Percentiles rank a stretch among this genome's conserved stretches.
phyloP scores from a whole-genome alignment of 2,888 invertebrate species.

The Catocala fraxini region DNA sequence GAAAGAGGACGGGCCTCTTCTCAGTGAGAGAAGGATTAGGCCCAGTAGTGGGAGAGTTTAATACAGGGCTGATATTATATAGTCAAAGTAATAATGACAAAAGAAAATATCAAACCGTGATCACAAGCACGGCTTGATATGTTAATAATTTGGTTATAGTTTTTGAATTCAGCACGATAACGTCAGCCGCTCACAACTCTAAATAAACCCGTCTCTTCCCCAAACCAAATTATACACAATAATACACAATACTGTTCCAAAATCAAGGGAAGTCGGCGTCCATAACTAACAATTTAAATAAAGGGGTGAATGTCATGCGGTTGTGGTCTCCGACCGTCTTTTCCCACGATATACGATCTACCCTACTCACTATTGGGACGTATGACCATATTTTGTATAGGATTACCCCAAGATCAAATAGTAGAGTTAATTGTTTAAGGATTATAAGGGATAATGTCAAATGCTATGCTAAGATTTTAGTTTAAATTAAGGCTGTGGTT shows the following conservation, averaged over 20 bases:
- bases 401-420: constrained; percentile 55
- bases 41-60: too few relatives aligned
- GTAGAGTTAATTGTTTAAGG: constrained; percentile 51
- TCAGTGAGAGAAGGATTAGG: too few relatives aligned
- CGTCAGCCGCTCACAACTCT: not conserved
- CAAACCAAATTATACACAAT: constrained; percentile 19
- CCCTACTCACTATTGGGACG: constrained; percentile 49
- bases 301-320: constrained; percentile 35
- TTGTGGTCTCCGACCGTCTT: constrained; percentile 50
- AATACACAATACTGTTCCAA: constrained; percentile 13
- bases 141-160: too few relatives aligned
- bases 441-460: constrained; percentile 43
- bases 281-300: constrained; percentile 48
- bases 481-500: constrained; percentile 30
- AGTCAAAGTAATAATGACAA: too few relatives aligned
- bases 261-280: constrained; percentile 21
- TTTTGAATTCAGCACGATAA: not conserved
- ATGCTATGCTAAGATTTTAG: constrained; percentile 39
- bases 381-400: constrained; percentile 52
- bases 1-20: too few relatives aligned
- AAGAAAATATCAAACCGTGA: too few relatives aligned
- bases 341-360: constrained; percentile 47
- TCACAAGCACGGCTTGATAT: too few relatives aligned
- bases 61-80: too few relatives aligned
- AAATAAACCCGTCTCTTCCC: constrained; percentile 10